These are phyloP conservation scores for Orientallactaga bullata DNA, from an alignment of 2,113 vertebrate genomes.

Conservation along the genomic window DNA sequence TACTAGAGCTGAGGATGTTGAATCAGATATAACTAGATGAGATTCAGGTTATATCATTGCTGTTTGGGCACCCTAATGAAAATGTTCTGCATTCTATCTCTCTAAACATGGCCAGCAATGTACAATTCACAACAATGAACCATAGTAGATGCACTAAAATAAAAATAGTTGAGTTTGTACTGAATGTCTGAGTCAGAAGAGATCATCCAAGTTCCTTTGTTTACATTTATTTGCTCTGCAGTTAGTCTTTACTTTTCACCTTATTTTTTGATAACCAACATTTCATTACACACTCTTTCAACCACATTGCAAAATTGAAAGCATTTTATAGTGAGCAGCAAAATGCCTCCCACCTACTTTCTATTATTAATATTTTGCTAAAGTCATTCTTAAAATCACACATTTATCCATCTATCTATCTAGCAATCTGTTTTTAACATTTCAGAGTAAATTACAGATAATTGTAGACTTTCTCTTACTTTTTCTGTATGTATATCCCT, in stretches of 20 bases:
- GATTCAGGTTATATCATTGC: not conserved
- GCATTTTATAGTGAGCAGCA: not conserved
- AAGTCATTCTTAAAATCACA: not conserved
- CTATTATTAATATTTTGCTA: slow-evolving; percentile 25
- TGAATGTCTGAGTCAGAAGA: not conserved
- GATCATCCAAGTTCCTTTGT: not conserved
- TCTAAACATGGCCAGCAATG: not conserved
- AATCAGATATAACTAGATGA: not conserved
- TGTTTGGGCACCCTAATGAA: not conserved
- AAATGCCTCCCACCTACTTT: not conserved
- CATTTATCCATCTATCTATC: not conserved
- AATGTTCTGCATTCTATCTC: not conserved
- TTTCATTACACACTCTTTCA: not conserved
- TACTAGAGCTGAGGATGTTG: not conserved
- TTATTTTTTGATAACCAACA: not conserved
- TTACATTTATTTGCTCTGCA: slow-evolving; percentile 22
- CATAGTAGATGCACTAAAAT: not conserved
- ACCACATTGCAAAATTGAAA: not conserved
- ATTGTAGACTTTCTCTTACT: not conserved
- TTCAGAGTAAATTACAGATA: slow-evolving; percentile 12
- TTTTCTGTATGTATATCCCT: not conserved
- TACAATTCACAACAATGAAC: not conserved
- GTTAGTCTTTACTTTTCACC: not conserved
- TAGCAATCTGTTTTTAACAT: not conserved
- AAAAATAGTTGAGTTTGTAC: not conserved